phyloP scores from a whole-genome alignment of 2,888 invertebrate species.

The Pristionchus mayeri region DNA sequence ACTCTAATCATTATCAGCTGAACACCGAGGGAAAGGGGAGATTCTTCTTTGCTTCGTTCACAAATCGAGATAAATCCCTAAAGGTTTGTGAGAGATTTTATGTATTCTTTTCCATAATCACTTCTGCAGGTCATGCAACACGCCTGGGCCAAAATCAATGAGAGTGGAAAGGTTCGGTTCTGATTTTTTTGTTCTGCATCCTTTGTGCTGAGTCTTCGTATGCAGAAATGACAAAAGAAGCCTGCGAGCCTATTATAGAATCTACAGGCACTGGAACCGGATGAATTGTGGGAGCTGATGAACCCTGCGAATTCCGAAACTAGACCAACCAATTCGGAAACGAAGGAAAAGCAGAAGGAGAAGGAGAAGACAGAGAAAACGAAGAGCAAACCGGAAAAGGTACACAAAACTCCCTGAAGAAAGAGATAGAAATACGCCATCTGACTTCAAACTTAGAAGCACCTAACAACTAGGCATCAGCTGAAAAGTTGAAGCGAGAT shows the following conservation, averaged over 20 bases:
- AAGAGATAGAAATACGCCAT: no score
- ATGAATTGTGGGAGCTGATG: constrained; percentile 64
- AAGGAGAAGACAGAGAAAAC: constrained; percentile 28
- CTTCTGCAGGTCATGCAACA: background rate
- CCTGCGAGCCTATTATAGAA: background rate
- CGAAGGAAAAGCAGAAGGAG: background rate
- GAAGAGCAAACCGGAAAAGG: no score
- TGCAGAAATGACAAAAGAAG: no score
- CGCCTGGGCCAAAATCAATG: constrained; percentile 86
- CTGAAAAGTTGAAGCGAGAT: no score
- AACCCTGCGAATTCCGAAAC: constrained; percentile 54
- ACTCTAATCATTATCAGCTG: constrained; percentile 68
- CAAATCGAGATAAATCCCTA: constrained; percentile 93
- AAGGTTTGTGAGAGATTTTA: constrained; percentile 91
- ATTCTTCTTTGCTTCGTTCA: constrained; percentile 94
- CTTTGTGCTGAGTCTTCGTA: background rate
- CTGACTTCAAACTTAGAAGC: no score
- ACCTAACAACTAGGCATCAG: no score
- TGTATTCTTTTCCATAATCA: background rate
- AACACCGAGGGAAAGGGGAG: constrained; percentile 82
- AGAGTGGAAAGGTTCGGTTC: constrained; percentile 11
- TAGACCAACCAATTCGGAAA: no score
- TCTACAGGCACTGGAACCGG: constrained; percentile 55
- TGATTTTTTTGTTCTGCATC: no score
- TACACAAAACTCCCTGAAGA: no score